Percentiles rank a stretch among this genome's conserved stretches.
Evolutionary conservation across 1,140 invertebrate genomes (phyloP).

Genomic region (Delia radicum): DNA sequence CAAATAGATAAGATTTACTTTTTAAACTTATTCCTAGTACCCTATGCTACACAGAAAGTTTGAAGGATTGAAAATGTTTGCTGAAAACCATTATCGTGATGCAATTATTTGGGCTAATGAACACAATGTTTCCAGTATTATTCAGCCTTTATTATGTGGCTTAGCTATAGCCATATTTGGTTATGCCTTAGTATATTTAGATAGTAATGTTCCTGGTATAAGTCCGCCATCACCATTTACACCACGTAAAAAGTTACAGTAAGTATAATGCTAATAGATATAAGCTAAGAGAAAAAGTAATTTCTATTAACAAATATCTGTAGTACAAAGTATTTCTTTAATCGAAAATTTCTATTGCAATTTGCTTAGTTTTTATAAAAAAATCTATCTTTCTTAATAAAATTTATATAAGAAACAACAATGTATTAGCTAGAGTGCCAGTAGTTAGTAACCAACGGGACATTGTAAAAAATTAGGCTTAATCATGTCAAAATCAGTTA

Average conservation of each 20-base stretch:
- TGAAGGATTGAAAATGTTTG: background rate
- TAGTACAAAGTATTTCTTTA: background rate
- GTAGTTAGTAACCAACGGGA: no score
- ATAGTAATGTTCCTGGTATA: slow-evolving; percentile 58
- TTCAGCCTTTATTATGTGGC: slow-evolving; percentile 45
- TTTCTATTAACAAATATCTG: no score
- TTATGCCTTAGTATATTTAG: slow-evolving; percentile 58
- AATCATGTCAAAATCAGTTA: no score
- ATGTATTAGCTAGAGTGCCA: no score
- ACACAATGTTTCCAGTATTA: slow-evolving; percentile 34
- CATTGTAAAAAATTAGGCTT: no score
- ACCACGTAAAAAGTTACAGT: slow-evolving; percentile 44
- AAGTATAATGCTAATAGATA: slow-evolving; percentile 25
- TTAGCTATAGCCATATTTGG: slow-evolving; percentile 48
- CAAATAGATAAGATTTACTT: no score
- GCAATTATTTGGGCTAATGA: slow-evolving; percentile 32
- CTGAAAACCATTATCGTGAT: background rate
- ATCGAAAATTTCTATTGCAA: no score
- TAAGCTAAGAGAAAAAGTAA: no score
- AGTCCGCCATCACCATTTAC: slow-evolving; percentile 58
- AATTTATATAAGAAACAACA: no score
- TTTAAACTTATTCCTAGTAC: background rate
- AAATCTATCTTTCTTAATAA: no score
- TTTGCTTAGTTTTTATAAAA: no score
- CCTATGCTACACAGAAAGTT: background rate